phyloP scores from a whole-genome alignment of 1,140 invertebrate species.

The Bombus terrestris region DNA sequence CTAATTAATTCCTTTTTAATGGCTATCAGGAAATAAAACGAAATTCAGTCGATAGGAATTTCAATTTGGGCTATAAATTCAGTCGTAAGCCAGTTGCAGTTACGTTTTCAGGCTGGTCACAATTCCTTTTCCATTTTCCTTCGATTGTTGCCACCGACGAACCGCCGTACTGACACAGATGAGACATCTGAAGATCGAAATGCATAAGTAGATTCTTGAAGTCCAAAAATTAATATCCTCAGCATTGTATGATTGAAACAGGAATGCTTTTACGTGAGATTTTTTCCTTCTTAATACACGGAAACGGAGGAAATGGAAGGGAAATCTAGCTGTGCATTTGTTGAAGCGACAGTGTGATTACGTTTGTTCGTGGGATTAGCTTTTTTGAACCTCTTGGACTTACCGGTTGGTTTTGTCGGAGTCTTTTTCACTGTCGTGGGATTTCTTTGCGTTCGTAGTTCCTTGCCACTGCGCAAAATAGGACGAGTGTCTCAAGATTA shows the following conservation, averaged over 20 bases:
- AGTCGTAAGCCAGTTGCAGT: neutral
- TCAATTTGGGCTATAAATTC: neutral
- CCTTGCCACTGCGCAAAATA: neutral
- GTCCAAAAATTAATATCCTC: neutral
- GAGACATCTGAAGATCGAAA: too few species aligned
- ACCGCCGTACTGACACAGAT: too few species aligned
- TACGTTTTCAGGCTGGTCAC: neutral
- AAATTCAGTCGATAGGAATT: neutral
- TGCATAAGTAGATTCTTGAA: too few species aligned
- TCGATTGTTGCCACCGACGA: neutral
- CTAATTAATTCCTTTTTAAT: conserved; percentile 1
- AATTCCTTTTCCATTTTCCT: neutral
- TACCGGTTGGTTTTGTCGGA: neutral
- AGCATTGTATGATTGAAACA: neutral
- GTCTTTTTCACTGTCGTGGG: neutral
- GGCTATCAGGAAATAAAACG: neutral
- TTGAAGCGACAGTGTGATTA: neutral
- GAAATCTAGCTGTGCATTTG: neutral
- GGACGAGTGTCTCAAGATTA: neutral
- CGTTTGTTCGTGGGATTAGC: neutral
- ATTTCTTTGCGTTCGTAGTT: neutral
- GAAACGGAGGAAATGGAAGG: neutral
- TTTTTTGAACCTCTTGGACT: neutral
- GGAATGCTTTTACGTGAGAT: neutral
- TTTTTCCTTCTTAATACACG: neutral